A percentile compares a stretch with the other conserved stretches of the same genome.
Conservation (phyloP, 37 sponge, comb jelly and placozoan genomes). For the Spongia lamella region DNA sequence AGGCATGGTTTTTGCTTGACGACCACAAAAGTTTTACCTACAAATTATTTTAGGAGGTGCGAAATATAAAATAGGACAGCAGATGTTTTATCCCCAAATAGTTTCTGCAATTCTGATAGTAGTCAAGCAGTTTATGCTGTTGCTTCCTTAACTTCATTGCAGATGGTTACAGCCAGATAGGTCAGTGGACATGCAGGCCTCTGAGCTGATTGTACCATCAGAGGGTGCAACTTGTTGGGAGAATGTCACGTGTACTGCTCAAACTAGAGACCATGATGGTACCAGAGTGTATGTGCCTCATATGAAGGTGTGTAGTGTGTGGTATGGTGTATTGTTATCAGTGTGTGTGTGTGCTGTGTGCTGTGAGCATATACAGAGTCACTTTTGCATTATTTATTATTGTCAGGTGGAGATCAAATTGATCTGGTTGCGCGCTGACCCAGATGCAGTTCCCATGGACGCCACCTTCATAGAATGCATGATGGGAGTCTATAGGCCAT, state of each 20-base stretch:
- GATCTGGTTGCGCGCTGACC: constrained; percentile 47
- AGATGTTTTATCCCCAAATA: no score
- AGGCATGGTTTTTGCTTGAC: no score
- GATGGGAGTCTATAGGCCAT: constrained; percentile 62
- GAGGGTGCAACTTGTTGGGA: background rate
- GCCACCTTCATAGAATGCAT: constrained; percentile 40
- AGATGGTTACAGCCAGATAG: constrained; percentile 91
- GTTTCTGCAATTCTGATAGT: no score
- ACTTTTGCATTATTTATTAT: background rate
- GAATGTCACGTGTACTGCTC: constrained; percentile 20
- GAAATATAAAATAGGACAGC: no score
- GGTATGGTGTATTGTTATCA: background rate
- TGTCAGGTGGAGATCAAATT: constrained; percentile 71
- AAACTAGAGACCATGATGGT: constrained; percentile 71
- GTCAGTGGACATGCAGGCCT: constrained; percentile 74
- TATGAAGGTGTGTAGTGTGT: constrained; percentile 67
- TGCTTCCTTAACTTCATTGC: background rate
- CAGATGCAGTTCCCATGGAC: constrained; percentile 5
- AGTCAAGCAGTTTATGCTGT: background rate
- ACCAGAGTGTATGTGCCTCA: constrained; percentile 72
- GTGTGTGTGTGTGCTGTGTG: background rate
- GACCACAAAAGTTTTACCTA: no score
- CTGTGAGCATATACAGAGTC: background rate
- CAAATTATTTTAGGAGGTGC: no score
- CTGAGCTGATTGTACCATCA: constrained; percentile 42